Conservation (phyloP, 2,888 invertebrate genomes). For the Dysmachus trigonus region DNA sequence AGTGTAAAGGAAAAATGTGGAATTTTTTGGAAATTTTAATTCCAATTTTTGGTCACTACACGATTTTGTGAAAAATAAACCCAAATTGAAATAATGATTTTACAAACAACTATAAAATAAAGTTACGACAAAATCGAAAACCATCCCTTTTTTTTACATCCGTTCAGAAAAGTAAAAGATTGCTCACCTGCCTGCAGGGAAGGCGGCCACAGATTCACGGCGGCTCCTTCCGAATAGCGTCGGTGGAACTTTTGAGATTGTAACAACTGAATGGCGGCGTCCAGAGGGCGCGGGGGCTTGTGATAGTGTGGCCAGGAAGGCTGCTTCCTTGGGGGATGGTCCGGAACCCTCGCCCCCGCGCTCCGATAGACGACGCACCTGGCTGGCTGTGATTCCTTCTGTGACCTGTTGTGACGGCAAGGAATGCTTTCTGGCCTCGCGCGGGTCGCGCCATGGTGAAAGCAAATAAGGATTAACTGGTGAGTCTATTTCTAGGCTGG, state of each 20-base stretch:
- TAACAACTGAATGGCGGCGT: constrained; percentile 85
- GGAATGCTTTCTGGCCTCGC: constrained; percentile 81
- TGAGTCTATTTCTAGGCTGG: constrained; percentile 79
- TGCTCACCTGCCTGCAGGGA: constrained; percentile 67
- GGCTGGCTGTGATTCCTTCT: constrained; percentile 86
- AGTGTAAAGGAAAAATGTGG: too few species aligned
- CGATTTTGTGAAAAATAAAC: neutral
- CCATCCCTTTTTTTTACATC: neutral
- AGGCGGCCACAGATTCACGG: constrained; percentile 83
- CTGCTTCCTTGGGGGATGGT: constrained; percentile 80
- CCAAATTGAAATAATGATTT: neutral
- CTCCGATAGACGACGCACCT: constrained; percentile 84
- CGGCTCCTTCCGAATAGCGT: constrained; percentile 80
- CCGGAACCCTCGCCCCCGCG: constrained; percentile 79
- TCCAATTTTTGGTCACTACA: neutral
- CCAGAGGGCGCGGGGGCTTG: constrained; percentile 79
- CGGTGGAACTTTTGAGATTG: constrained; percentile 83
- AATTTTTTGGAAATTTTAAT: neutral
- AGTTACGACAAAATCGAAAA: neutral
- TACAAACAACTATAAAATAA: too few species aligned
- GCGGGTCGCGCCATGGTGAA: constrained; percentile 80
- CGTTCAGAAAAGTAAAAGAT: neutral
- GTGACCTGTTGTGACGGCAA: constrained; percentile 86
- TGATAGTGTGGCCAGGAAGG: constrained; percentile 83
- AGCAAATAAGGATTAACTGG: constrained; percentile 83